Evolutionary conservation across 2,888 invertebrate genomes (phyloP).

Genomic region (Melinaea marsaeus): DNA sequence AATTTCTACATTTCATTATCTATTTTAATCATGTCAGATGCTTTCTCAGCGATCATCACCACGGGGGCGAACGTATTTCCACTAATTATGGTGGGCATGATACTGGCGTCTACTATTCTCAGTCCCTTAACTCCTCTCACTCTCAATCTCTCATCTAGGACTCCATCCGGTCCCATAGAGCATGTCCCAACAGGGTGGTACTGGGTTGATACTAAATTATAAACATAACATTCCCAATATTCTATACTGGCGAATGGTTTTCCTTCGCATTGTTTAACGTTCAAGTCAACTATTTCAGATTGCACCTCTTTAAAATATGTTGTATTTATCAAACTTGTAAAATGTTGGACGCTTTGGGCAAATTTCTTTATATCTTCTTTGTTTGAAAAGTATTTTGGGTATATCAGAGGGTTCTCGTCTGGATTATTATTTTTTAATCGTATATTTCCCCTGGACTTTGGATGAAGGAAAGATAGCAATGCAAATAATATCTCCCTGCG

Average conservation of each 20-base stretch:
- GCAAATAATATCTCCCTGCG: slow-evolving; percentile 34
- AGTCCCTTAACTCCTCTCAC: slow-evolving; percentile 76
- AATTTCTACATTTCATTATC: slow-evolving; percentile 32
- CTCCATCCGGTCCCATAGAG: slow-evolving; percentile 50
- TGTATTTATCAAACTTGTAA: slow-evolving; percentile 34
- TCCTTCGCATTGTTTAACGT: slow-evolving; percentile 42
- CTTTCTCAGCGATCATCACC: slow-evolving; percentile 81
- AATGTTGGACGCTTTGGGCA: slow-evolving; percentile 37
- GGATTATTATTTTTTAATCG: slow-evolving; percentile 42
- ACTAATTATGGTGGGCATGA: slow-evolving; percentile 79
- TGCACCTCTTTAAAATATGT: slow-evolving; percentile 34
- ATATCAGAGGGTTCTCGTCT: slow-evolving; percentile 40
- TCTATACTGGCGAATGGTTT: slow-evolving; percentile 42
- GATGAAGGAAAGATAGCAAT: slow-evolving; percentile 42
- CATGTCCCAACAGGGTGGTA: slow-evolving; percentile 52
- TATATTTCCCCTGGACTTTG: slow-evolving; percentile 50
- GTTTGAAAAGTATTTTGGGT: slow-evolving; percentile 43
- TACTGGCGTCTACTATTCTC: slow-evolving; percentile 80
- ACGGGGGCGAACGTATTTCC: slow-evolving; percentile 80
- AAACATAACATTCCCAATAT: slow-evolving; percentile 54
- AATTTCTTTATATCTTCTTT: slow-evolving; percentile 38
- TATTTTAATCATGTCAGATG: slow-evolving; percentile 76
- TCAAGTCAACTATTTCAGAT: slow-evolving; percentile 36
- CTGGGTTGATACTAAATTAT: slow-evolving; percentile 43
- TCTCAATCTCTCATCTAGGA: slow-evolving; percentile 47